Percentiles rank a stretch among this genome's conserved stretches.
Conservation (phyloP, 2,888 invertebrate genomes). For the Muscina levida region DNA sequence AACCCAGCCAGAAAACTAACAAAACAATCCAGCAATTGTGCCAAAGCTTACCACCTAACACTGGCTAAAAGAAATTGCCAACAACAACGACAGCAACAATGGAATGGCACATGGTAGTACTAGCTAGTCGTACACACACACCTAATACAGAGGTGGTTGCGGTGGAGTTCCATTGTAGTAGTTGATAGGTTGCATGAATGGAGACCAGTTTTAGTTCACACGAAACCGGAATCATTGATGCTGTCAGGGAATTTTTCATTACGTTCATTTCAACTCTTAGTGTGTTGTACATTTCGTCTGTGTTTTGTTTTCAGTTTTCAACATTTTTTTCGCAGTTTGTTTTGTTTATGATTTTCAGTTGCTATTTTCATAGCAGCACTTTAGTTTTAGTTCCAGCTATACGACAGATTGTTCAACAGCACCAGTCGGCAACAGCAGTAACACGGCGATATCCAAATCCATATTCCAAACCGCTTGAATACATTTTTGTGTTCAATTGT, state of each 20-base stretch:
- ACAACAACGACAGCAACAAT: slow-evolving; percentile 23
- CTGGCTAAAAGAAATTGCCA: slow-evolving; percentile 27
- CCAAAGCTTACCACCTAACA: neutral
- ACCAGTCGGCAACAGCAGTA: slow-evolving; percentile 13
- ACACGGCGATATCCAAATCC: neutral
- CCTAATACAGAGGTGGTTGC: too few species aligned
- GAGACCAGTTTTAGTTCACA: slow-evolving; percentile 73
- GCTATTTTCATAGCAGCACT: slow-evolving; percentile 53
- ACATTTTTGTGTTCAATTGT: slow-evolving; percentile 35
- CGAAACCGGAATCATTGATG: slow-evolving; percentile 72
- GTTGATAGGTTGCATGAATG: slow-evolving; percentile 42
- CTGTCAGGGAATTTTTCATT: slow-evolving; percentile 57
- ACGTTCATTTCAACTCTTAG: slow-evolving; percentile 9
- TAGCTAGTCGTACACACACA: neutral
- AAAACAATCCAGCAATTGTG: slow-evolving; percentile 3
- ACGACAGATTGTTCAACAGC: slow-evolving; percentile 31
- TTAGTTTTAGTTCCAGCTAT: slow-evolving; percentile 38
- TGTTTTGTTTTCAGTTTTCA: slow-evolving; percentile 42
- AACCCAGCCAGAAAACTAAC: neutral
- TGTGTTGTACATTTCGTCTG: slow-evolving; percentile 15
- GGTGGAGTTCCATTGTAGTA: slow-evolving; percentile 34
- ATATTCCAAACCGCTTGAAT: slow-evolving; percentile 30
- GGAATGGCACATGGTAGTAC: neutral
- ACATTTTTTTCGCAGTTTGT: slow-evolving; percentile 34
- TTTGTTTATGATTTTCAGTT: slow-evolving; percentile 30